Evolutionary conservation across 2,113 vertebrate genomes (phyloP), one percentile per base, ranked within the genome.

Genomic region (Cariama cristata): DNA sequence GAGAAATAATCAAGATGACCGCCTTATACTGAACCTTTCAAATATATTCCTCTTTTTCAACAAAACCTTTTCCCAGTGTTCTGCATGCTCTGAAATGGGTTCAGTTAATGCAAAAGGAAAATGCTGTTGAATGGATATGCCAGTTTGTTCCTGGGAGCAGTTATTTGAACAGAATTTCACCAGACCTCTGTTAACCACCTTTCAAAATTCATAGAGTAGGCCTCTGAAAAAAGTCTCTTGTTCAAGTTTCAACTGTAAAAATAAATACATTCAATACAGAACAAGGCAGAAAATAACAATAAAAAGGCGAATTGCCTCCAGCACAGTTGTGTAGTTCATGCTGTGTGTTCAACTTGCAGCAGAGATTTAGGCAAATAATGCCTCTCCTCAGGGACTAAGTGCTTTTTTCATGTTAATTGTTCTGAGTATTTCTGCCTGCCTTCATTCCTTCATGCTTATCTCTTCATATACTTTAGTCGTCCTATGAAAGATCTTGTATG

Each of bases 171-270:
- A 59, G 62, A 90, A 68, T 79, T 79, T 86, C 60, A 74, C 38
- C 69, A 85, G 66, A 63, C 12, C 8, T 77, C 56, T 42, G 42
- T 49, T 93, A 94, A 62, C 24, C 21, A 85, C 38, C 47, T 85
- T 71, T 92, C 52, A 86, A 88, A 94, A 90, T 75, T 82, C 74
- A 55, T 82, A 67, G 11, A 81, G 35, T 40, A 67, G 32, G 28
- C 53, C 30, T 88, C 33, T 64, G 26, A 88, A 81, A 56, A 52
- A 69, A 58, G 64, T 75, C 15, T 38, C 17, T 84, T 82, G 9
- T 62, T 55, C 38, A 62, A 45, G 18, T 68, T 90, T 82, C 62
- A 68, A 26, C 28, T 74, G 26, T 42, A 75, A 79, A 90, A 88
- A 77, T 49, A 69, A 69, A 79, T 82, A 32, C 40, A 86, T 67